Conservation (phyloP, 2,888 invertebrate species). For the Carabus problematicus region DNA sequence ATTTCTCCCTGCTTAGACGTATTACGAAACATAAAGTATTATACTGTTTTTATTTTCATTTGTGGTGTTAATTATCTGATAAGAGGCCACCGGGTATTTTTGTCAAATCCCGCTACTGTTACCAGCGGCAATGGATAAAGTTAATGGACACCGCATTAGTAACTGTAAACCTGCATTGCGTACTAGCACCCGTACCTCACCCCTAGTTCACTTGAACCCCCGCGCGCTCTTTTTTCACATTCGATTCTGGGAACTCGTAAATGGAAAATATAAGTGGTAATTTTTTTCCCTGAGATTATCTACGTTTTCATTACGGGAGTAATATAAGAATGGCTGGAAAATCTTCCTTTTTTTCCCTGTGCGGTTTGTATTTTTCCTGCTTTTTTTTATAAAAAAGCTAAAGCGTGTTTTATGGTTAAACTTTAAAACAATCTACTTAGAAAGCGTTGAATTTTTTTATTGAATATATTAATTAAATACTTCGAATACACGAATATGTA, state of each 20-base stretch:
- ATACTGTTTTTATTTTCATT: not conserved
- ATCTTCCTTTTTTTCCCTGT: not conserved
- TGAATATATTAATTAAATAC: no score
- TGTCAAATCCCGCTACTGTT: not conserved
- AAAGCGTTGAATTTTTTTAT: no score
- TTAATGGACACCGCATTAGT: slow-evolving; percentile 23
- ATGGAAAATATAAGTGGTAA: slow-evolving; percentile 11
- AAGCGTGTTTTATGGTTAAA: no score
- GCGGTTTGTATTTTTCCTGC: no score
- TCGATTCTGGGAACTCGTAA: slow-evolving; percentile 9
- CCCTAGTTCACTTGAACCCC: not conserved
- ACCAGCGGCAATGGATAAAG: not conserved
- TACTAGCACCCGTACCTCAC: not conserved
- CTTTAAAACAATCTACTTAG: no score
- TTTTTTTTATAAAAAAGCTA: no score
- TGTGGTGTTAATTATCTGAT: not conserved
- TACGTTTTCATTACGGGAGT: not conserved
- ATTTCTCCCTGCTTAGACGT: no score
- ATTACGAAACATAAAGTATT: no score
- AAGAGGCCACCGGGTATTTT: not conserved
- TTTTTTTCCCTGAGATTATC: not conserved
- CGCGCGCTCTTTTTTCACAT: not conserved
- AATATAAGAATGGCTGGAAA: not conserved
- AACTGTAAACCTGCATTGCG: slow-evolving; percentile 11
- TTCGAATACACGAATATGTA: no score